These are phyloP conservation scores for Tholera decimalis DNA, from an alignment of 2,888 invertebrate genomes.

Conservation along the genomic window DNA sequence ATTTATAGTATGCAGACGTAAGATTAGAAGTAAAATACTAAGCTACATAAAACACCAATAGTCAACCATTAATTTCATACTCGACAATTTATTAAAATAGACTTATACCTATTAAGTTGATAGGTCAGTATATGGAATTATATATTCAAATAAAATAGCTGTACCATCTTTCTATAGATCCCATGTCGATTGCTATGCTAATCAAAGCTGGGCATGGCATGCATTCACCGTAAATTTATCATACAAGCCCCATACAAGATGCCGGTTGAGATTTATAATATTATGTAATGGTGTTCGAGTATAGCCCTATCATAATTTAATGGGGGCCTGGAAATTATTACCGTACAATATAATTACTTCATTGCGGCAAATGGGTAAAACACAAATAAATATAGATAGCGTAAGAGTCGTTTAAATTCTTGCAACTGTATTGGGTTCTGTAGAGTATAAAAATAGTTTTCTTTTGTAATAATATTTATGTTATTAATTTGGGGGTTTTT, in stretches of 20 bases:
- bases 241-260: conserved; percentile 50
- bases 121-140: conserved; percentile 36
- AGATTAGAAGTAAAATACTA: no score
- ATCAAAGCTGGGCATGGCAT: conserved; percentile 23
- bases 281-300: conserved; percentile 42
- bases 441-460: neutral
- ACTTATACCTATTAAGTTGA: neutral
- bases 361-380: conserved; percentile 33
- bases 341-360: conserved; percentile 33
- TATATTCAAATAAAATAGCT: conserved; percentile 25
- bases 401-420: neutral
- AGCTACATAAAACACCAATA: neutral
- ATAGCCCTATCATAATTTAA: conserved; percentile 43
- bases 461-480: no score
- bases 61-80: conserved; percentile 21
- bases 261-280: conserved; percentile 53
- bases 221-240: conserved; percentile 41
- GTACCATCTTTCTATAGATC: conserved; percentile 41
- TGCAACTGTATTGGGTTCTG: conserved; percentile 1
- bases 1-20: neutral
- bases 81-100: conserved; percentile 17
- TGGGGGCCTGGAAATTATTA: conserved; percentile 37
- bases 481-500: no score
- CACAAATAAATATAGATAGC: neutral
- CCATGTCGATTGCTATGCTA: conserved; percentile 43